Evolutionary conservation across 2,888 invertebrate species (phyloP).

Genomic region (Lydus trimaculatus): DNA sequence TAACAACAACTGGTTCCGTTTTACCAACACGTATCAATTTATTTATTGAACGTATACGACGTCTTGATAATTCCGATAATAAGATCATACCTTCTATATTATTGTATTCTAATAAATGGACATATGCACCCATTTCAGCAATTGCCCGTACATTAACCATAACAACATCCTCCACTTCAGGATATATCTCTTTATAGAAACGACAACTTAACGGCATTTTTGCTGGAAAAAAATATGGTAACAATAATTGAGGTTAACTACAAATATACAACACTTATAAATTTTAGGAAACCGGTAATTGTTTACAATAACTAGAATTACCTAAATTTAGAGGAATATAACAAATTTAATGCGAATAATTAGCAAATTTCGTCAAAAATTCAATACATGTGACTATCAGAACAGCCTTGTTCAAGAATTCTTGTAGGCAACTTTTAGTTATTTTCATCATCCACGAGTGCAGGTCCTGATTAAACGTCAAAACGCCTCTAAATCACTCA

Average conservation of each 20-base stretch:
- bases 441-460: not conserved
- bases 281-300: not conserved
- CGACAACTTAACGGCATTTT: constrained; percentile 93
- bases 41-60: constrained; percentile 99
- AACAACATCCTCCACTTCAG: constrained; percentile 98
- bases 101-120: constrained; percentile 96
- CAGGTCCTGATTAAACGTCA: not conserved
- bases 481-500: not conserved
- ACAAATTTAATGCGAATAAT: not conserved
- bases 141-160: constrained; percentile 99
- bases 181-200: constrained; percentile 97
- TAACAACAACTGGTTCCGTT: constrained; percentile 98
- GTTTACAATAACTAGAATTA: not conserved
- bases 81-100: constrained; percentile 99
- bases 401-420: not conserved
- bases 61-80: constrained; percentile 94
- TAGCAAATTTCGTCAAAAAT: not conserved
- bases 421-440: not conserved
- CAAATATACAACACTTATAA: not conserved
- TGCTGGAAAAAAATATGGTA: constrained; percentile 28
- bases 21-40: constrained; percentile 98
- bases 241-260: not conserved
- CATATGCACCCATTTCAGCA: constrained; percentile 99
- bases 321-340: not conserved
- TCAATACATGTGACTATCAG: constrained; percentile 16